These are phyloP conservation scores for Adela reaumurella DNA, from an alignment of 2,888 invertebrate genomes.

Conservation along the genomic window DNA sequence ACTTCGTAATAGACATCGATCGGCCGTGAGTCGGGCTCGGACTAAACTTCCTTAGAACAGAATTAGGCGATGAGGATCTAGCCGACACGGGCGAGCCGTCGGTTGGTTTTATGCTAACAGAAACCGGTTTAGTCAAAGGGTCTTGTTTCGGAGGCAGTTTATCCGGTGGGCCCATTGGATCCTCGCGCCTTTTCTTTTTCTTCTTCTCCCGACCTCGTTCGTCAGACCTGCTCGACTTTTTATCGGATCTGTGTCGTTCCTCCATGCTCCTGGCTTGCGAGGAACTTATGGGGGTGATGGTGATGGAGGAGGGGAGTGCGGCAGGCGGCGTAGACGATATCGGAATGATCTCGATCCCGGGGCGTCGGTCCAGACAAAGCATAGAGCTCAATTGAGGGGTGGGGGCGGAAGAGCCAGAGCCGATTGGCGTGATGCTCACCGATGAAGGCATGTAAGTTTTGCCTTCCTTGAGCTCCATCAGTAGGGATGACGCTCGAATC, in stretches of 20 bases:
- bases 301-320: constrained; percentile 74
- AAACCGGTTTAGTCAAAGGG: constrained; percentile 66
- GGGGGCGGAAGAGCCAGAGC: constrained; percentile 50
- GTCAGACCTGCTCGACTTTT: constrained; percentile 40
- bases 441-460: constrained; percentile 51
- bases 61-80: constrained; percentile 64
- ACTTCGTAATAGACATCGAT: constrained; percentile 62
- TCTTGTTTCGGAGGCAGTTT: constrained; percentile 74
- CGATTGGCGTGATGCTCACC: constrained; percentile 50
- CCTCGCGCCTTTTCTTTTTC: constrained; percentile 71
- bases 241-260: constrained; percentile 42
- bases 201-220: constrained; percentile 63
- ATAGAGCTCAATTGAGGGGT: constrained; percentile 63
- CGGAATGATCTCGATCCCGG: constrained; percentile 84
- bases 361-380: constrained; percentile 63
- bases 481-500: constrained; percentile 37
- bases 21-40: constrained; percentile 68
- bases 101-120: constrained; percentile 70
- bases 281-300: constrained; percentile 76
- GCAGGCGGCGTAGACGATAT: constrained; percentile 62
- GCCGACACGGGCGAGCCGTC: constrained; percentile 56
- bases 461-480: constrained; percentile 54
- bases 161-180: constrained; percentile 79
- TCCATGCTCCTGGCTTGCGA: constrained; percentile 50
- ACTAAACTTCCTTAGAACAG: constrained; percentile 65